Conservation (phyloP, 1,140 invertebrate species). For the Acromyrmex heyeri region DNA sequence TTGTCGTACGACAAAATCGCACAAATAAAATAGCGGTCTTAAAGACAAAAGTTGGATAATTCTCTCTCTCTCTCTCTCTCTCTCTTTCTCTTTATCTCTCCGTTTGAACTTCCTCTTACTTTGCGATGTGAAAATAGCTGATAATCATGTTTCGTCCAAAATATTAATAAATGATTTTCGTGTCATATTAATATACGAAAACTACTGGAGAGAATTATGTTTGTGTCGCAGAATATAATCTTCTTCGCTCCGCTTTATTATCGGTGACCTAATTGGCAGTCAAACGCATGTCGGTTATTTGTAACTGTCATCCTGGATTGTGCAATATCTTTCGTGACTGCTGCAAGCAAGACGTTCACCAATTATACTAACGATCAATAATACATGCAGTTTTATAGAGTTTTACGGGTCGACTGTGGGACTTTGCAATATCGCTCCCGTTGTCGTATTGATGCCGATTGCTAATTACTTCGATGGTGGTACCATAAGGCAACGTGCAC, state of each 20-base stretch:
- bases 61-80: not conserved
- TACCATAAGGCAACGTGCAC: conserved; percentile 1
- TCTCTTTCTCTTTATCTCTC: not conserved
- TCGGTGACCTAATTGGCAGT: conserved; percentile 21
- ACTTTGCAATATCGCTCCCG: not conserved
- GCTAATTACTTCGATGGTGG: conserved; percentile 17
- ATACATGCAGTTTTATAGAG: not conserved
- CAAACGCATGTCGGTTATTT: conserved; percentile 21
- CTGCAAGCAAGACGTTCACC: not conserved
- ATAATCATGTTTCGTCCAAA: conserved; percentile 8
- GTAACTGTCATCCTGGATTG: not conserved
- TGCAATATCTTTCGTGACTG: conserved; percentile 2
- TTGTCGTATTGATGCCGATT: conserved; percentile 20
- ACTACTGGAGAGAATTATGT: not conserved
- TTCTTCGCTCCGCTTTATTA: not conserved
- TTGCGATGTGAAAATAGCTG: not conserved
- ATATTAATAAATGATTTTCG: conserved; percentile 11
- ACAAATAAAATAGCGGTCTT: no score
- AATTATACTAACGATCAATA: conserved; percentile 53
- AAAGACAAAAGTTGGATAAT: not conserved
- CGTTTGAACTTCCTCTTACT: not conserved
- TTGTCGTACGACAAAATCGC: no score
- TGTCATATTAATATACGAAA: not conserved
- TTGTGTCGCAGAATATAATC: not conserved
- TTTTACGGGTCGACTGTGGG: not conserved